Base-by-base conservation (phyloP, 2,888 invertebrate genomes). In the Andrena dorsata region DNA sequence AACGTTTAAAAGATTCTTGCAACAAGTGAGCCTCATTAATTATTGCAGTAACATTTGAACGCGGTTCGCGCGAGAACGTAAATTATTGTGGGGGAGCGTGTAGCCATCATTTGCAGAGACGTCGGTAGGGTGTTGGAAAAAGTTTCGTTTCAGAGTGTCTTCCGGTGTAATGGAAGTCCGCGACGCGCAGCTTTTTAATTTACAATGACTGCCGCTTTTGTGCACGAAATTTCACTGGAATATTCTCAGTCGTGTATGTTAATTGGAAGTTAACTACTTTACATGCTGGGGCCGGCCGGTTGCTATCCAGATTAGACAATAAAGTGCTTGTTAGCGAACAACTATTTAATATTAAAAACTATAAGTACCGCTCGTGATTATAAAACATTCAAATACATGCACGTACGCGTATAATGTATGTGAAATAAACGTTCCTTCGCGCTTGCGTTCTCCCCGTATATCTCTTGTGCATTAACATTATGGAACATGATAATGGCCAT, bases 331-430 rank as follows among this genome's bases (percentile, higher is more conserved):
- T 84, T 82, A 80, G 77, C 75, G 70, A 76, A 80, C 76, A 84
- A 71, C 77, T 82, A 74, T 82, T 86, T 80, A 82, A 86, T 86
- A 84, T 86, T 84, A 86, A 86, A 86, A 86, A 86, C 68, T 82
- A 64, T 78, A 82, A 86, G 77, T 64, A 80, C 82, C 74, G 77
- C 58, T 74, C 53, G 82, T 76, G 76, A 80, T 84, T 86, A 71
- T 84, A 76, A 86, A 86, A 84, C 86, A 82, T 86, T 86, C 82
- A 86, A 84, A 82, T 75, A 58, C 74, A 53, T 66, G 80, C 82
- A 65, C 73, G 30, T 16, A 61, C 66, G 41, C 66, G 75, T 82
- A 69, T 75, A 84, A 74, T 72, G 77, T 73, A 58, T 71, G 77
- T 35, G 84, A 71, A 86, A 84, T 86, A 80, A 86, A 79, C 63